Base-by-base conservation (phyloP, 1,140 invertebrate species). In the Anadara kagoshimensis region DNA sequence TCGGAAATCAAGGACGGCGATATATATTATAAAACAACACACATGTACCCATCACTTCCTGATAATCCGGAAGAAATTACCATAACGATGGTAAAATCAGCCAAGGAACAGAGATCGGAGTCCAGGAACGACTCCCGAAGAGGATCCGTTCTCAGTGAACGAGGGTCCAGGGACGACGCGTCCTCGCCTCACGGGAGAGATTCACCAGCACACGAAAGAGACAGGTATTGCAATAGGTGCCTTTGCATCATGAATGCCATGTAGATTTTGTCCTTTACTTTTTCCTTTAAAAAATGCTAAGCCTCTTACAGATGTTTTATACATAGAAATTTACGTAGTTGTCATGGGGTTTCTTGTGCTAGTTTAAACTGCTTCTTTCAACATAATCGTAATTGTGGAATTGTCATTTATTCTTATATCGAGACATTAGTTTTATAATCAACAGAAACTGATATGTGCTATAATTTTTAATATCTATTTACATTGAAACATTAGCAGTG, bases 1-100 rank as follows among this genome's bases (percentile, higher is more conserved):
- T 68, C 74, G 14, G 76, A 81, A 44, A 71, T 83, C 4, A 73
- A 74, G 61, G 79, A 80, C 20, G 81, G 81, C 0, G 81, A 83
- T 45, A 63, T 70, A 0, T 83, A 68, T 61, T 83, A 83, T 53
- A 75, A 70, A 57, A 83, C 79, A 14, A 73, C 78, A 16, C 59
- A 73, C 18, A 68, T 72, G 11, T 81, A 78, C 47, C 81, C 81
- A 18, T 77, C 76, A 3, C 45, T 77, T 12, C 68, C 75, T 4
- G 78, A 80, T 43, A 16, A 56, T 59, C 64, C 69, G 18, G 79
- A 81, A 22, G 81, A 83, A 20, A 64, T 81, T 0, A 69, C 54
- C 22, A 49, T 83, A 7, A 70, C 79, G 10, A 44, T 79, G 20
- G 72, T 70, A 5, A 66, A 45, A 49, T 53, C 51, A 18, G 63